Conservation (phyloP, 2,797 vertebrate genomes). For the Alectoris magna region DNA sequence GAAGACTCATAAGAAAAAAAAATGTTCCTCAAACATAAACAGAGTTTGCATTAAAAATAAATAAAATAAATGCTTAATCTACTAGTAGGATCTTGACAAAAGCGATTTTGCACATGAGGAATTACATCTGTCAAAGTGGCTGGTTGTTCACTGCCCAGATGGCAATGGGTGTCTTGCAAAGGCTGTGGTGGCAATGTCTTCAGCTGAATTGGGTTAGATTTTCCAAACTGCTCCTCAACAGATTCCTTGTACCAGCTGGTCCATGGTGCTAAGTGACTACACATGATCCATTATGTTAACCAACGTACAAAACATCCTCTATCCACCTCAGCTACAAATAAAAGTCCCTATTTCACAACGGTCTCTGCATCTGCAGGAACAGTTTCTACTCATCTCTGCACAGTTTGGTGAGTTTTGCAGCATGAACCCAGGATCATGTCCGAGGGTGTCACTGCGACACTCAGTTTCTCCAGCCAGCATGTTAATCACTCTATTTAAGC, state of each 20-base stretch:
- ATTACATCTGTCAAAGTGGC: not conserved
- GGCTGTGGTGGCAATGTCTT: not conserved
- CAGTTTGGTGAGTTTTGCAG: not conserved
- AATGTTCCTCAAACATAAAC: not conserved
- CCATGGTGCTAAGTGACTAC: too few relatives aligned
- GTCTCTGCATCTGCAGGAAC: not conserved
- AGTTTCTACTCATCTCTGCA: not conserved
- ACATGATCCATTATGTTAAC: not conserved
- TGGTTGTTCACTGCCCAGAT: not conserved
- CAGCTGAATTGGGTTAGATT: fast-evolving
- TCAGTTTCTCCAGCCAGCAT: not conserved
- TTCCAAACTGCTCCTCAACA: not conserved
- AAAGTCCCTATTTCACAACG: not conserved
- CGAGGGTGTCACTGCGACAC: not conserved
- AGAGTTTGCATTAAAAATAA: not conserved
- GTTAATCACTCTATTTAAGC: not conserved
- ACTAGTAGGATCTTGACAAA: not conserved
- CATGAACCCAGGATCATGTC: not conserved
- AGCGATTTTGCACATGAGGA: not conserved
- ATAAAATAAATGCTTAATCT: not conserved
- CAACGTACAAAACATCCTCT: not conserved
- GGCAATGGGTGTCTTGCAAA: not conserved
- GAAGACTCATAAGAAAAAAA: not conserved
- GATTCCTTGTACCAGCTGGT: not conserved
- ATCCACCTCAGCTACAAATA: not conserved